A percentile compares a stretch with the other conserved stretches of the same genome.
Conservation (phyloP, 2,888 invertebrate genomes). For the Acronicta leporina region DNA sequence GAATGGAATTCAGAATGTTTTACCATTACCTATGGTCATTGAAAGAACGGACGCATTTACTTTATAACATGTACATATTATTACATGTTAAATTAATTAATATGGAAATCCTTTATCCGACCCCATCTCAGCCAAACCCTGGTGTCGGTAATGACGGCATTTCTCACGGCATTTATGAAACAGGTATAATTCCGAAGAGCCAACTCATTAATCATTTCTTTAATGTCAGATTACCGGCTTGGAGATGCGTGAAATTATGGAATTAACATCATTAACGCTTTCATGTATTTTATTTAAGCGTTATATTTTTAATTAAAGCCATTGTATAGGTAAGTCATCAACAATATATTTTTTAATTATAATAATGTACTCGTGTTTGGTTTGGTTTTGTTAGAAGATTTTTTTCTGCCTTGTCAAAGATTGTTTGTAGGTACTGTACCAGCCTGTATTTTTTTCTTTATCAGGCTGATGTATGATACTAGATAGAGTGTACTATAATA, state of each 20-base stretch:
- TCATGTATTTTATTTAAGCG: background rate
- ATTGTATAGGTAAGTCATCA: too few species aligned
- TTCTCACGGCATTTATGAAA: background rate
- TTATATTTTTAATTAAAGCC: background rate
- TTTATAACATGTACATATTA: background rate
- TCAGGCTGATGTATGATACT: too few species aligned
- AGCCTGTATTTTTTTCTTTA: too few species aligned
- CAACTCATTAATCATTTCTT: constrained; percentile 13
- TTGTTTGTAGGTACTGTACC: too few species aligned
- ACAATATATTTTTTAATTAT: too few species aligned
- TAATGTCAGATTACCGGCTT: constrained; percentile 8
- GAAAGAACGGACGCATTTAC: background rate
- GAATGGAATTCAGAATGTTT: too few species aligned
- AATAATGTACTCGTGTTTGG: too few species aligned
- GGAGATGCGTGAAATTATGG: background rate
- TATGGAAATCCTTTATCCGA: background rate
- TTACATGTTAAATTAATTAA: background rate
- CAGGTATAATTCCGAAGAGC: constrained; percentile 3
- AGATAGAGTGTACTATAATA: too few species aligned
- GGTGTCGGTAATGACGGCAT: background rate
- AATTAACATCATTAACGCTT: constrained; percentile 5
- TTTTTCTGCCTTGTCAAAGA: too few species aligned
- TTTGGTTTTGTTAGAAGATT: too few species aligned
- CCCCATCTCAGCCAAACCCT: background rate
- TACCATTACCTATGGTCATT: too few species aligned